A percentile compares a stretch with the other conserved stretches of the same genome.
phyloP scores from a whole-genome alignment of 2,797 vertebrate genomes.

The Diplodus sargus region DNA sequence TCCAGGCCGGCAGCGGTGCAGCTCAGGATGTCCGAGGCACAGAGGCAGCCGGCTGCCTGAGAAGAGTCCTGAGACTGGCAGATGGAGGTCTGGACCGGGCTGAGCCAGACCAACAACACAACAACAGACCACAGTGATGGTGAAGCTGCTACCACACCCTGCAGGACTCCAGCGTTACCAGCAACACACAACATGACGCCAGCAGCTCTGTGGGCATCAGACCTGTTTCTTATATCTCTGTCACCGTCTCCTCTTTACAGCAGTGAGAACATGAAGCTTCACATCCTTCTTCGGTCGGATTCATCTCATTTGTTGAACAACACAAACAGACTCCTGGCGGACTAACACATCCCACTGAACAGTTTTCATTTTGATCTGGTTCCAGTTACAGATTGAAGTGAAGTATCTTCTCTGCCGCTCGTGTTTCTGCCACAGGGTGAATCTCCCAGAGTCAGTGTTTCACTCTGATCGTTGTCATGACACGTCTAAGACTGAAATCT shows the following conservation, averaged over 20 bases:
- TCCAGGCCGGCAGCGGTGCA: conserved; percentile 85
- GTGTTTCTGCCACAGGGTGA: background rate
- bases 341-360: background rate
- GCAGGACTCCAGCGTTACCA: conserved; percentile 28
- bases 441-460: conserved; percentile 9
- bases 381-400: background rate
- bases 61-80: conserved; percentile 68
- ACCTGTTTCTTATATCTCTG: conserved; percentile 9
- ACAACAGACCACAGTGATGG: conserved; percentile 12
- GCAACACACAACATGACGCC: conserved; percentile 68
- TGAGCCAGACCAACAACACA: conserved; percentile 70
- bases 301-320: conserved; percentile 4
- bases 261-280: conserved; percentile 4
- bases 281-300: conserved; percentile 21
- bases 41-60: conserved; percentile 80
- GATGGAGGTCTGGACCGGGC: background rate
- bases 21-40: conserved; percentile 92
- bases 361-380: conserved; percentile 30
- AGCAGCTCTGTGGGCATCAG: conserved; percentile 44
- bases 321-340: background rate
- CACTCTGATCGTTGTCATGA: conserved; percentile 1
- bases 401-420: background rate
- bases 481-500: background rate
- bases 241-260: background rate
- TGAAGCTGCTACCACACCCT: conserved; percentile 42